Conservation (phyloP, 2,113 vertebrate genomes). For the Octodon degus region DNA sequence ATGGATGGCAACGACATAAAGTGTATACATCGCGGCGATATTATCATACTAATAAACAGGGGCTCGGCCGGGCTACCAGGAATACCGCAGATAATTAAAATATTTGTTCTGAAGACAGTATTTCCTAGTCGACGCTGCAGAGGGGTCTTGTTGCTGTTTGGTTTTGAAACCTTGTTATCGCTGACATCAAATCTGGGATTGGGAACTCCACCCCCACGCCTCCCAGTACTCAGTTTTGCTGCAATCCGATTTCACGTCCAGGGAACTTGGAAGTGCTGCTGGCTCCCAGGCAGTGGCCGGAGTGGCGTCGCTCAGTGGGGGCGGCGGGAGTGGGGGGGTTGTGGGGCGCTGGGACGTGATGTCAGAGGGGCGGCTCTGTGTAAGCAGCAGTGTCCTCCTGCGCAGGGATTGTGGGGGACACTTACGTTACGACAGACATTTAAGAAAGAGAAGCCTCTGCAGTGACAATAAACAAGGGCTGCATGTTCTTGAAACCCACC, state of each 20-base stretch:
- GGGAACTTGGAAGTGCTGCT: conserved; percentile 71
- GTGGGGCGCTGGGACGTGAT: neutral
- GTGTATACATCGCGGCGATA: conserved; percentile 79
- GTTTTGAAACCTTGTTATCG: conserved; percentile 76
- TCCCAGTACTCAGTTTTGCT: conserved; percentile 72
- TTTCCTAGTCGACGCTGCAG: conserved; percentile 44
- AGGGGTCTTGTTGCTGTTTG: conserved; percentile 71
- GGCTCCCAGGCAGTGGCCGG: neutral
- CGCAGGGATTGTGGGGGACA: neutral
- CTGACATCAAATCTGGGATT: conserved; percentile 74
- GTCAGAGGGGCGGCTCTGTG: neutral
- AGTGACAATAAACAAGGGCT: neutral
- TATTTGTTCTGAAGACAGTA: conserved; percentile 68
- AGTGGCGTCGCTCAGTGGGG: accelerated
- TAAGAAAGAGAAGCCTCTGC: neutral
- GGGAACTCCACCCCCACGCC: conserved; percentile 41
- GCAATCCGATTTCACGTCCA: conserved; percentile 70
- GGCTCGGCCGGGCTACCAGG: conserved; percentile 52
- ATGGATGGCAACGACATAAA: conserved; percentile 74
- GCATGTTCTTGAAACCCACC: neutral
- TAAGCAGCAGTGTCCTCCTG: accelerated
- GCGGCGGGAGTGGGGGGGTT: accelerated
- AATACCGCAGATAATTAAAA: conserved; percentile 79
- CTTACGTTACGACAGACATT: neutral
- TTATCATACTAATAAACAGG: conserved; percentile 85